Evolutionary conservation across 2,888 invertebrate species (phyloP).

Genomic region (Branchipolynoe longqiensis): DNA sequence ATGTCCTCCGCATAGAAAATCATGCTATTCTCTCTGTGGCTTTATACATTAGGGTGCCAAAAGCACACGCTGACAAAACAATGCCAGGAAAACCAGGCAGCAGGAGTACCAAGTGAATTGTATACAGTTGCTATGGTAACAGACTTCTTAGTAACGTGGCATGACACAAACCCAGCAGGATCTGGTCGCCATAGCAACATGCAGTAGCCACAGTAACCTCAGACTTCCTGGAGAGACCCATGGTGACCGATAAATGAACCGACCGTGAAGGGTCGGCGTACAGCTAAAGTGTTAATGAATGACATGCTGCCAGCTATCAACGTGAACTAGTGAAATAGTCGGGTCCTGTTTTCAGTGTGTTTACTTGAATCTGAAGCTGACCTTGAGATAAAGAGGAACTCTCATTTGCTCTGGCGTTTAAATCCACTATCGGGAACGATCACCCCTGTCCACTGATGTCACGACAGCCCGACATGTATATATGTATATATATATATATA

Average conservation of each 20-base stretch:
- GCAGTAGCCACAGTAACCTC: slow-evolving; percentile 40
- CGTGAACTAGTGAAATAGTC: not conserved
- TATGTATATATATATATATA: too few species aligned
- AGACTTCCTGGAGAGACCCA: slow-evolving; percentile 5
- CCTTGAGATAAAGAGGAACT: slow-evolving; percentile 31
- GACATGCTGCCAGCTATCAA: slow-evolving; percentile 24
- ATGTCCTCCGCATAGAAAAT: slow-evolving; percentile 33
- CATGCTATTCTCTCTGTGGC: slow-evolving; percentile 13
- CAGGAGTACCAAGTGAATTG: slow-evolving; percentile 43
- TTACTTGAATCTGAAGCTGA: not conserved
- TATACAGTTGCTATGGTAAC: slow-evolving; percentile 53
- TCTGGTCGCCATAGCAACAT: slow-evolving; percentile 8
- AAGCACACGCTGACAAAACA: slow-evolving; percentile 51
- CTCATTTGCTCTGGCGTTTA: not conserved
- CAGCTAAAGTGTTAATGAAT: not conserved
- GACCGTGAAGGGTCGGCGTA: not conserved
- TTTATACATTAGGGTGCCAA: slow-evolving; percentile 45
- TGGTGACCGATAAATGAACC: slow-evolving; percentile 1
- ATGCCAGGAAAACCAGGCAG: slow-evolving; percentile 52
- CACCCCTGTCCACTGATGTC: too few species aligned
- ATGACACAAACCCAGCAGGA: slow-evolving; percentile 51
- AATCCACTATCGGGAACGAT: too few species aligned
- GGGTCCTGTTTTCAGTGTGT: not conserved
- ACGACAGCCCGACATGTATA: too few species aligned
- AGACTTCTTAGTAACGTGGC: slow-evolving; percentile 23